These are phyloP conservation scores for Sycobia sp. DNA, from an alignment of 1,140 invertebrate genomes.

Conservation along the genomic window DNA sequence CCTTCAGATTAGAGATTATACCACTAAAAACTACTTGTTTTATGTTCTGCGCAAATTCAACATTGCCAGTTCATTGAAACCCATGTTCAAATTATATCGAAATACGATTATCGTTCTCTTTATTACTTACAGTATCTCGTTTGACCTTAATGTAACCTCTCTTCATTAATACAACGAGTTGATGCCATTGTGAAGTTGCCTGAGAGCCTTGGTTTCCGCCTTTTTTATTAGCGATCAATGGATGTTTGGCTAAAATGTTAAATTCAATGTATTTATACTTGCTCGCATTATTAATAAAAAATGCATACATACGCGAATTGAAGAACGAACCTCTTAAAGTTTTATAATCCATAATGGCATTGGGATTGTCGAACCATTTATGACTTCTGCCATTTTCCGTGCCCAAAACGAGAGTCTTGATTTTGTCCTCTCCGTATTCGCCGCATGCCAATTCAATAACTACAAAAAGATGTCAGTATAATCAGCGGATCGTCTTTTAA, in stretches of 20 bases:
- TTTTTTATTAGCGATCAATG: slow-evolving; percentile 24
- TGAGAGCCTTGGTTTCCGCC: slow-evolving; percentile 58
- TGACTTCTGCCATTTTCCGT: slow-evolving; percentile 75
- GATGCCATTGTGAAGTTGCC: slow-evolving; percentile 72
- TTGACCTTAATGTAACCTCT: slow-evolving; percentile 75
- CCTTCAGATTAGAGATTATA: too few species aligned
- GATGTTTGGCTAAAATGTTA: slow-evolving; percentile 39
- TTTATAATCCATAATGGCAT: slow-evolving; percentile 63
- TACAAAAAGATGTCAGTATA: slow-evolving; percentile 43
- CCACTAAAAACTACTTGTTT: too few species aligned
- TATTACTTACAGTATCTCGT: slow-evolving; percentile 69
- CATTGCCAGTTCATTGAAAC: too few species aligned
- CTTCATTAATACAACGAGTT: slow-evolving; percentile 71
- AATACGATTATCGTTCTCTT: background rate
- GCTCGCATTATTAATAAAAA: background rate
- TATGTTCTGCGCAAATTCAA: too few species aligned
- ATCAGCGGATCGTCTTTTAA: too few species aligned
- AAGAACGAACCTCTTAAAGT: slow-evolving; percentile 59
- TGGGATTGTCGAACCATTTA: slow-evolving; percentile 71
- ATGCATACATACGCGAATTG: background rate
- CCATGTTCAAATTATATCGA: too few species aligned
- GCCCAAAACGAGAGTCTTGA: slow-evolving; percentile 71
- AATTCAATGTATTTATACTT: background rate
- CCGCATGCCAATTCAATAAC: slow-evolving; percentile 89
- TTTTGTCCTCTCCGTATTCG: slow-evolving; percentile 84